phyloP scores from a whole-genome alignment of 53 echinoderm and acorn worm species.

The Holothuria scabra region DNA sequence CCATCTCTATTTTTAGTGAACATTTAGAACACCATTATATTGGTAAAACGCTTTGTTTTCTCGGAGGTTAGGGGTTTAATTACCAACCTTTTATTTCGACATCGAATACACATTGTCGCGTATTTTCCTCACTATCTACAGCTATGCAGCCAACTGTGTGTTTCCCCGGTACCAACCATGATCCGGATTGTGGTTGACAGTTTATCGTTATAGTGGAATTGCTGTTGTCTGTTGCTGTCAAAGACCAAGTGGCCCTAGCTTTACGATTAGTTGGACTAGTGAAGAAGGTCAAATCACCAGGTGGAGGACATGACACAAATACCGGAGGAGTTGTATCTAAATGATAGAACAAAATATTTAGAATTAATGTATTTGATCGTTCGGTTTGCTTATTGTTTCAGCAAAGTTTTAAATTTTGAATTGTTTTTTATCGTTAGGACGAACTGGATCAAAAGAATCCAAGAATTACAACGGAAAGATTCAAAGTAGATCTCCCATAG shows the following conservation, averaged over 20 bases:
- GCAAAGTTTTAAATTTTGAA: too few species aligned
- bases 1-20: too few species aligned
- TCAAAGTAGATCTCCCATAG: too few species aligned
- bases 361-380: too few species aligned
- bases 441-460: too few species aligned
- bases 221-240: slow-evolving; percentile 67
- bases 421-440: too few species aligned
- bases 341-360: too few species aligned
- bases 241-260: slow-evolving; percentile 25
- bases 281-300: slow-evolving; percentile 43
- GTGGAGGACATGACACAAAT: slow-evolving; percentile 49
- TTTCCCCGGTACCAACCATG: slow-evolving; percentile 30
- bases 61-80: too few species aligned
- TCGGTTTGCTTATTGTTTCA: too few species aligned
- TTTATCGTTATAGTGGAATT: slow-evolving; percentile 47
- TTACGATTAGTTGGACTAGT: slow-evolving; percentile 38
- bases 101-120: slow-evolving; percentile 55
- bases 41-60: too few species aligned
- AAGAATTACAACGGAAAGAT: too few species aligned
- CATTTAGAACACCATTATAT: too few species aligned
- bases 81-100: slow-evolving; percentile 68
- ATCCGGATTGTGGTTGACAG: slow-evolving; percentile 63
- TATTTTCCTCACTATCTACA: slow-evolving; percentile 59
- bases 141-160: slow-evolving; percentile 61
- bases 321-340: slow-evolving; percentile 62